Evolutionary conservation across 2,888 invertebrate species (phyloP), one percentile per base, ranked within the genome.

Genomic region (Callyntrura guangdongensis): DNA sequence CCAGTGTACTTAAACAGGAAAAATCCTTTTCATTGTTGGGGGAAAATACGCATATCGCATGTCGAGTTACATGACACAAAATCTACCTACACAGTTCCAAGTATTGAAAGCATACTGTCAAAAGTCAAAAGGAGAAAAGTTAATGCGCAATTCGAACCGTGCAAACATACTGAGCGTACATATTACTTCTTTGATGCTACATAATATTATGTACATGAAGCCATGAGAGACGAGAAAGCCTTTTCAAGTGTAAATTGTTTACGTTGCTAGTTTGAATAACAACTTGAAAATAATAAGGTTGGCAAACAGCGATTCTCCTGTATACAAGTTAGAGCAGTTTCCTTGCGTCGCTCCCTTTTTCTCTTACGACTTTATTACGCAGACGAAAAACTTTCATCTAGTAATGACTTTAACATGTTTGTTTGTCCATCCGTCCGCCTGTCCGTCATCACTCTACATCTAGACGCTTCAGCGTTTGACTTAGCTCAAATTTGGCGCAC

Each of bases 281-380:
- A 81, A 81, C 56, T 81, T 81, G 59, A 81, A 59, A 81, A 81
- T 81, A 81, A 81, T 56, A 81, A 81, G 79, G 27, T 81, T 81
- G 59, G 79, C 56, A 81, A 81, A 81, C 59, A 81, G 5, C 56
- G 56, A 53, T 53, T 53, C 27, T 12, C 11, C 25, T 74, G 49
- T n/a, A 5, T 74, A 47, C 74, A 74, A 47, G 47, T 49, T 47
- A 47, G 14, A 47, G 74, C 74, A 74, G 49, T 9, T 27, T 72
- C 6, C 17, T 45, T 72, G 36, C n/a, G n/a, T n/a, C n/a, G n/a
- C n/a, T 5, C n/a, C 64, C 53, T 25, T 20, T 74, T 11, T 45
- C 45, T 72, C n/a, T n/a, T n/a, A n/a, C n/a, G n/a, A n/a, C n/a
- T n/a, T n/a, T n/a, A n/a, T n/a, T n/a, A n/a, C n/a, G n/a, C n/a